Conservation (phyloP, 2,888 invertebrate genomes). For the Rhyacophila evoluta region DNA sequence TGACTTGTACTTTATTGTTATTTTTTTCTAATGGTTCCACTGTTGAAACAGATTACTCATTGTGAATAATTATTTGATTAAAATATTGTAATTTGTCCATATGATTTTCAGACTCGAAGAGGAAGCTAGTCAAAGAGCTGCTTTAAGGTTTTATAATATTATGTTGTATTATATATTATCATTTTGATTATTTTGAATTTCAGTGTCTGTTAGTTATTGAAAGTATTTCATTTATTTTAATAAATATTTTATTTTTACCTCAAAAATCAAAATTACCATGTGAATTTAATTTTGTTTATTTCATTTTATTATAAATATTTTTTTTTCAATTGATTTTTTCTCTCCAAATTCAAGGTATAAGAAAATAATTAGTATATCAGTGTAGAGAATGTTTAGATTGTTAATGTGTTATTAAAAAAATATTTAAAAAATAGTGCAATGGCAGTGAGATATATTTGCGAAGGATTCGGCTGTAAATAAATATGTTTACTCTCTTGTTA, state of each 20-base stretch:
- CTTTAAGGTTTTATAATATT: background rate
- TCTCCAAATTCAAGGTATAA: background rate
- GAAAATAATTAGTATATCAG: background rate
- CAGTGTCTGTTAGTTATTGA: too few species aligned
- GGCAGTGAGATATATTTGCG: background rate
- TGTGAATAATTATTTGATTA: background rate
- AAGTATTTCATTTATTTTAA: too few species aligned
- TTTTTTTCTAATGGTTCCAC: background rate
- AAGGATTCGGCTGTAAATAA: background rate
- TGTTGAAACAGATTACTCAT: background rate
- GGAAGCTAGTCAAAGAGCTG: background rate
- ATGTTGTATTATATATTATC: background rate
- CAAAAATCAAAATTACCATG: too few species aligned
- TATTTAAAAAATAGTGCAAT: background rate
- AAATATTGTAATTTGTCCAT: background rate
- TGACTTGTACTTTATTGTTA: background rate
- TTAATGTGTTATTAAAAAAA: background rate
- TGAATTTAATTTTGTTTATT: too few species aligned
- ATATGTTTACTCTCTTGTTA: constrained; percentile 6
- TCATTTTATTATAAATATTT: too few species aligned
- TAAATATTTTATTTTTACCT: too few species aligned
- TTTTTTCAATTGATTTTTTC: too few species aligned
- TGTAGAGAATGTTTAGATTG: background rate
- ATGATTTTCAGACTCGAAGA: background rate
- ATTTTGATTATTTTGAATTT: too few species aligned